These are phyloP conservation scores for Mohoua ochrocephala DNA, from an alignment of 2,113 vertebrate genomes.

Conservation along the genomic window DNA sequence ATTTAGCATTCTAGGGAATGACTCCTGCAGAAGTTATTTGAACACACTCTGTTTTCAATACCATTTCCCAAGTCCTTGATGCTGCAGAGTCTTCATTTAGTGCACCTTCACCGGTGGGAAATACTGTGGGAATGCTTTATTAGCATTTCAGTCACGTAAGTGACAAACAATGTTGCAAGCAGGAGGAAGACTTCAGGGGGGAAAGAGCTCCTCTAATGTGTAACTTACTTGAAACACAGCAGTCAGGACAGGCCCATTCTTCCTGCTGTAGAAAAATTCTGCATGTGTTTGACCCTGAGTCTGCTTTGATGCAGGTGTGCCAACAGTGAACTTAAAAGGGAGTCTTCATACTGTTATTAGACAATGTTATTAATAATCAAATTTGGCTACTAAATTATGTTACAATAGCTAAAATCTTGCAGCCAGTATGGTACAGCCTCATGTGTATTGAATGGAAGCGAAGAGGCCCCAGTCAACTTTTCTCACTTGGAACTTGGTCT, in stretches of 20 bases:
- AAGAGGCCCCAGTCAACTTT: neutral
- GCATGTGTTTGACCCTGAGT: neutral
- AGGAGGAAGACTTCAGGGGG: neutral
- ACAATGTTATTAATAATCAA: neutral
- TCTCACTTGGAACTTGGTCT: neutral
- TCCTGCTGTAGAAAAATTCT: neutral
- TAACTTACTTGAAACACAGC: neutral
- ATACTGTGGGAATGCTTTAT: neutral
- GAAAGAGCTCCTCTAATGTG: neutral
- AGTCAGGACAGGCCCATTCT: neutral
- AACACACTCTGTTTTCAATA: neutral
- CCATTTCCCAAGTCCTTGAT: neutral
- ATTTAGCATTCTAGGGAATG: neutral
- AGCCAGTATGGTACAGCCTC: neutral
- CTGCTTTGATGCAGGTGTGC: neutral
- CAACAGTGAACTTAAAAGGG: neutral
- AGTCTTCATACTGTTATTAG: neutral
- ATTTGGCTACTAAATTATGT: neutral
- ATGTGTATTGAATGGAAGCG: neutral
- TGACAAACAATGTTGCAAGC: neutral
- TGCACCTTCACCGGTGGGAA: neutral
- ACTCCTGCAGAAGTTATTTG: neutral
- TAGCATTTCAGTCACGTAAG: neutral
- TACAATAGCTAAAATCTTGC: neutral
- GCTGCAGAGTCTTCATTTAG: neutral